phyloP scores from a whole-genome alignment of 23 tunicate genomes.

The Diplosoma virens region DNA sequence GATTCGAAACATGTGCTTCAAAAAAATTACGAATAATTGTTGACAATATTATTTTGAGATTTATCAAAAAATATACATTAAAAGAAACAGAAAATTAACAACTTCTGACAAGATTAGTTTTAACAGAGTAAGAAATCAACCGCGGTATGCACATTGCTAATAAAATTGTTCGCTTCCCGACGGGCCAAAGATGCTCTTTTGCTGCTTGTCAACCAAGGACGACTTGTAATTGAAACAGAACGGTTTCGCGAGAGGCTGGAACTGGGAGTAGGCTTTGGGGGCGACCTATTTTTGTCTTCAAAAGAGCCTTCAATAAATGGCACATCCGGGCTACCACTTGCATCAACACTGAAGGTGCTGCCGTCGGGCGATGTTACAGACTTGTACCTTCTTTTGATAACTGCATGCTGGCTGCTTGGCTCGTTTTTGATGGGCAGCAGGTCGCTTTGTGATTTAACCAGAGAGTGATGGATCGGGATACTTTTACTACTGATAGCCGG shows the following conservation, averaged over 20 bases:
- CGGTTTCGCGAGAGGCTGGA: neutral
- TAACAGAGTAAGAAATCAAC: too few species aligned
- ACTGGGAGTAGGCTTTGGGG: constrained; percentile 1
- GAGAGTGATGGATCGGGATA: neutral
- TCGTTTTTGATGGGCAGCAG: neutral
- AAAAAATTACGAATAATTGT: too few species aligned
- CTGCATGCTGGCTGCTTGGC: constrained; percentile 21
- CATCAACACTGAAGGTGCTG: neutral
- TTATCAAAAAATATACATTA: too few species aligned
- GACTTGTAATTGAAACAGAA: neutral
- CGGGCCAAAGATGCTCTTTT: constrained; percentile 59
- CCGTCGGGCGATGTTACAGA: neutral
- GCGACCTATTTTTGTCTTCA: too few species aligned
- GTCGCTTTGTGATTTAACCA: constrained; percentile 22
- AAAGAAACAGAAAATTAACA: too few species aligned
- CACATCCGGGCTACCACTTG: neutral
- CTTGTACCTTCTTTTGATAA: constrained; percentile 34
- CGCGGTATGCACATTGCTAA: constrained; percentile 51
- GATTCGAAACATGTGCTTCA: too few species aligned
- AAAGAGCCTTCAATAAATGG: neutral
- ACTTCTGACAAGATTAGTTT: too few species aligned
- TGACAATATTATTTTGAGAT: too few species aligned
- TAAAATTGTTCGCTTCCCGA: constrained; percentile 60
- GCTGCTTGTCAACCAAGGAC: constrained; percentile 27
- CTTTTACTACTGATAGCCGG: neutral